A percentile compares a stretch with the other conserved stretches of the same genome.
phyloP scores from a whole-genome alignment of 1,140 invertebrate genomes.

The Daktulosphaira vitifoliae region DNA sequence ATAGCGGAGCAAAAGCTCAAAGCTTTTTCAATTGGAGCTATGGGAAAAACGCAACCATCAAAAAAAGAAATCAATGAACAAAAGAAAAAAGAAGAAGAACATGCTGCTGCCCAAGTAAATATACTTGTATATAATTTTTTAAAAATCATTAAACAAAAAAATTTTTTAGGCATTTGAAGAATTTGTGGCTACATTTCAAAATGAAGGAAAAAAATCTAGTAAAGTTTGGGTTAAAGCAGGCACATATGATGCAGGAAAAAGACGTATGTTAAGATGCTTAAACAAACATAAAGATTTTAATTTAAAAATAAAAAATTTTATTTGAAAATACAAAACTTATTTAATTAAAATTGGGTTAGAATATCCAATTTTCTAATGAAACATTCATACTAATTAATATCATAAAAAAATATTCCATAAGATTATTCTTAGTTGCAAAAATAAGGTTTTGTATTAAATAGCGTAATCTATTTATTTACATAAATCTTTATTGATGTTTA shows the following conservation, averaged over 20 bases:
- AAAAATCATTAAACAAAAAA: too few species aligned
- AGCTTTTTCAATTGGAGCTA: conserved; percentile 71
- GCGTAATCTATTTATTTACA: too few species aligned
- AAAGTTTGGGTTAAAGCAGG: conserved; percentile 97
- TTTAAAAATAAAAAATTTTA: not conserved
- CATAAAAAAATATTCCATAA: too few species aligned
- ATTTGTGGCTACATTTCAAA: conserved; percentile 95
- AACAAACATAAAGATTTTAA: not conserved
- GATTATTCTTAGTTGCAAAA: too few species aligned
- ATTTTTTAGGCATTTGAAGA: conserved; percentile 82
- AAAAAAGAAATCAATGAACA: conserved; percentile 82
- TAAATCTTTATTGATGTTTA: too few species aligned
- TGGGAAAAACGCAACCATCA: conserved; percentile 68
- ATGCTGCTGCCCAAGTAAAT: conserved; percentile 63
- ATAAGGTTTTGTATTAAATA: too few species aligned
- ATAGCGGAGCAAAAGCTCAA: conserved; percentile 68
- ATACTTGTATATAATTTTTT: too few species aligned
- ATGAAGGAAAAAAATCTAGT: conserved; percentile 61
- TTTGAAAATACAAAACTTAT: too few species aligned
- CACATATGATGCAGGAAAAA: conserved; percentile 87
- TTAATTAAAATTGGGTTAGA: too few species aligned
- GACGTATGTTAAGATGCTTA: conserved; percentile 73
- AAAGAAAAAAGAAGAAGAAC: conserved; percentile 80
- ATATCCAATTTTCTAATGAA: conserved; percentile 17
- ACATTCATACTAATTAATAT: too few species aligned